phyloP scores from a whole-genome alignment of 1,140 invertebrate species.

The Papilio glaucus region DNA sequence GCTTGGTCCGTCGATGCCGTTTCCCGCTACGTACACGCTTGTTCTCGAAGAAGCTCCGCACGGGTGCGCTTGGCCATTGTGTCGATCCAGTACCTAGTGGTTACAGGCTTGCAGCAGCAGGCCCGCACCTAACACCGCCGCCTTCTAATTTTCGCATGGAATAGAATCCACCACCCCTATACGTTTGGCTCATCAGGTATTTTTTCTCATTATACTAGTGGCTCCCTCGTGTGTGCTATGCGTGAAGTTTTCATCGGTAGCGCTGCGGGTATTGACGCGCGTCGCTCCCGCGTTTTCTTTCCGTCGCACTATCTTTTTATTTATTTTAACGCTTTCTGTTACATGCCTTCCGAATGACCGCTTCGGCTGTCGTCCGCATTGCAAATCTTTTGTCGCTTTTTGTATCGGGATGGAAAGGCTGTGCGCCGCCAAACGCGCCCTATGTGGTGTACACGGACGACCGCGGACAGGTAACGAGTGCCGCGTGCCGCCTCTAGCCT shows the following conservation, averaged over 20 bases:
- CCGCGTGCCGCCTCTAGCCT: constrained; percentile 58
- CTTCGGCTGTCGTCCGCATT: constrained; percentile 80
- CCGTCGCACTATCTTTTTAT: constrained; percentile 75
- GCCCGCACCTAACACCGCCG: constrained; percentile 81
- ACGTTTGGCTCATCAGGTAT: constrained; percentile 83
- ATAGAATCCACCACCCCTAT: constrained; percentile 80
- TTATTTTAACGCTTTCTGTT: constrained; percentile 84
- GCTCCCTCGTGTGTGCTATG: constrained; percentile 77
- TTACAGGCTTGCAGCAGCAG: constrained; percentile 76
- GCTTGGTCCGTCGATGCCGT: constrained; percentile 79
- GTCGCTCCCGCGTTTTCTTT: constrained; percentile 63
- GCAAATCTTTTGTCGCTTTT: constrained; percentile 81
- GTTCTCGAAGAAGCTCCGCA: constrained; percentile 78
- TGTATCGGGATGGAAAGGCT: constrained; percentile 77
- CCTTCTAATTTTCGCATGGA: constrained; percentile 83
- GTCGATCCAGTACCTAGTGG: constrained; percentile 74
- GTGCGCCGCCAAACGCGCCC: constrained; percentile 92
- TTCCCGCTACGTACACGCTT: constrained; percentile 82
- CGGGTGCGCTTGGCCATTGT: constrained; percentile 81
- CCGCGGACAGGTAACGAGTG: constrained; percentile 93
- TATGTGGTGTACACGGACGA: constrained; percentile 97
- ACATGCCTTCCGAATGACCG: constrained; percentile 84
- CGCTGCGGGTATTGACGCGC: constrained; percentile 57
- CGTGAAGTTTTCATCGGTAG: constrained; percentile 75
- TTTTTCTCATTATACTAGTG: constrained; percentile 80